These are phyloP conservation scores for Cenopis cana DNA, from an alignment of 2,888 invertebrate species.

Conservation along the genomic window DNA sequence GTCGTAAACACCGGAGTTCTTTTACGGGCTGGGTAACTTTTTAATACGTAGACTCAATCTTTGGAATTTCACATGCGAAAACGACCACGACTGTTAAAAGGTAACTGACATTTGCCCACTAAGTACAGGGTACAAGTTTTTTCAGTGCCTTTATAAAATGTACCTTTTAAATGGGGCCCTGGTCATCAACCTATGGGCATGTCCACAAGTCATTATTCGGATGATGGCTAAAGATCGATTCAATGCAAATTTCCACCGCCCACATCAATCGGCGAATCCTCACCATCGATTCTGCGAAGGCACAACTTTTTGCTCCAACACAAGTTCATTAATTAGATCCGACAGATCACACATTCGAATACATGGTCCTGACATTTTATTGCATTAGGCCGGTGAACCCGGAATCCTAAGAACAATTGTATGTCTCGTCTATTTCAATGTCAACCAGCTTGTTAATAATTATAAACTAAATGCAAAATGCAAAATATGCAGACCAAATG, in stretches of 20 bases:
- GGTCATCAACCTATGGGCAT: constrained; percentile 64
- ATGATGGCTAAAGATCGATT: constrained; percentile 73
- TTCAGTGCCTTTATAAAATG: constrained; percentile 1
- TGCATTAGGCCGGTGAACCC: constrained; percentile 72
- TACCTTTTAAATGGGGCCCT: constrained; percentile 46
- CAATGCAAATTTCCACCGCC: constrained; percentile 77
- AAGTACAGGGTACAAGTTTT: neutral
- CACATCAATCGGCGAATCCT: constrained; percentile 79
- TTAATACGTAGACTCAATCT: neutral
- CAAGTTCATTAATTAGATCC: constrained; percentile 76
- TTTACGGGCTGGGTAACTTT: neutral
- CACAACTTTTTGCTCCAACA: constrained; percentile 64
- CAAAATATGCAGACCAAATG: constrained; percentile 1
- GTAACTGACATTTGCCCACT: neutral
- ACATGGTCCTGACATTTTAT: constrained; percentile 75
- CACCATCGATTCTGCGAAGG: constrained; percentile 52
- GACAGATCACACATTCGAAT: constrained; percentile 59
- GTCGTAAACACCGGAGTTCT: neutral
- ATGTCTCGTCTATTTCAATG: constrained; percentile 42
- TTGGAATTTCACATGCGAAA: constrained; percentile 1
- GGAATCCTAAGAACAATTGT: constrained; percentile 67
- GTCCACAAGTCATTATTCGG: constrained; percentile 67
- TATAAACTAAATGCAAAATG: constrained; percentile 4
- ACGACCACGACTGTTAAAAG: neutral
- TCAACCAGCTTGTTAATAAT: constrained; percentile 34